Base-by-base conservation (phyloP, 1,140 invertebrate species). In the Scaptomyza pallida region DNA sequence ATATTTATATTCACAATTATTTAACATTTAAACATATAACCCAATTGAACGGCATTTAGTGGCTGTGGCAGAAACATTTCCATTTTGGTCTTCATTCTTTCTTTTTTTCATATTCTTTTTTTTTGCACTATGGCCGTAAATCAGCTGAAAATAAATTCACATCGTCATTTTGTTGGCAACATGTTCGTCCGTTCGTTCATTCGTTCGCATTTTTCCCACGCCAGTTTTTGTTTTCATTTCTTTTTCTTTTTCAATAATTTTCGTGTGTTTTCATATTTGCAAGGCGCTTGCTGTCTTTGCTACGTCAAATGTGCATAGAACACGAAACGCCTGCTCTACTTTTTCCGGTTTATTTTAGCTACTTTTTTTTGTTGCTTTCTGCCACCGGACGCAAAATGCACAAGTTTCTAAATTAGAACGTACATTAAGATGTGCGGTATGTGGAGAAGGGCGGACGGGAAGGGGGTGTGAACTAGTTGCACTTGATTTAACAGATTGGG, bases 151-250 rank as follows among this genome's bases (percentile, higher is more conserved):
- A 85, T 77, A 86, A 73, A 80, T 86, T 76, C 69, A 64, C 82
- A 73, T 83, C 79, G 79, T 85, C 69, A 85, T 81, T 80, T 70
- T 30, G 17, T 48, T 85, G 77, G 81, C 76, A 83, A 76, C 72
- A 80, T 70, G 68, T 77, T 75, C 23, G 68, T 68, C 69, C 33
- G 68, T 76, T 75, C 30, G n/a, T n/a, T n/a, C n/a, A n/a, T n/a
- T n/a, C n/a, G 68, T 72, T 72, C 35, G 73, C 69, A 63, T 59
- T 83, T 59, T 83, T 83, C 79, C 79, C 75, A 83, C 79, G 79
- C 79, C 62, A 48, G 43, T 44, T 35, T 15, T 30, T 30, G 1
- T 30, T 30, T 30, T 30, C 1, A 2, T 30, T 30, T 26, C 23
- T 26, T 0, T 30, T 30, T 8, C 26, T 30, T 30, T 30, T 48